Conservation (phyloP, 2,113 vertebrate species). For the Cryptomyrus ogoouensis region DNA sequence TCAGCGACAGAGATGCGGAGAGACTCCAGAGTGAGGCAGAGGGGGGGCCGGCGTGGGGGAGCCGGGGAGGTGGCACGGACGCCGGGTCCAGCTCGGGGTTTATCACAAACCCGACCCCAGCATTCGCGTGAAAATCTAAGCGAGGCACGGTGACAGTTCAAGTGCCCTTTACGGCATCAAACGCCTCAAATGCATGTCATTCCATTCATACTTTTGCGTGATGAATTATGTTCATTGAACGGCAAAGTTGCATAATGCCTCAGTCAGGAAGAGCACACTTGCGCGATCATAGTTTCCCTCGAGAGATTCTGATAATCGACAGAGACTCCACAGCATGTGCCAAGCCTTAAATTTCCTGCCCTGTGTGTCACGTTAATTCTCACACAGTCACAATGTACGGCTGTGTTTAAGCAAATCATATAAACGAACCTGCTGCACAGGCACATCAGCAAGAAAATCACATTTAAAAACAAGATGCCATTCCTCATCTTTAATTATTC, state of each 20-base stretch:
- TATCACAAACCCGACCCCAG: neutral
- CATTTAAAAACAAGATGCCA: neutral
- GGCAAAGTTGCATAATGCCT: neutral
- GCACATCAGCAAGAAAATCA: neutral
- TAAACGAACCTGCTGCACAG: neutral
- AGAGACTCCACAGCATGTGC: neutral
- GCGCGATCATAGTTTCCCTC: neutral
- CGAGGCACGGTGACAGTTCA: neutral
- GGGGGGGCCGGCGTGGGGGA: neutral
- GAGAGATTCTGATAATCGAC: neutral
- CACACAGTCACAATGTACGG: neutral
- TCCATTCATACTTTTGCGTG: neutral
- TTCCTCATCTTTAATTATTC: constrained; percentile 1
- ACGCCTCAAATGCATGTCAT: neutral
- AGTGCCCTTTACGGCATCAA: neutral
- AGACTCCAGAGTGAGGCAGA: neutral
- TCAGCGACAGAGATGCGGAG: neutral
- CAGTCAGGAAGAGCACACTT: neutral
- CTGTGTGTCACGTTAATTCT: neutral
- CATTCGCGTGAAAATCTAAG: neutral
- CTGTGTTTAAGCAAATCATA: neutral
- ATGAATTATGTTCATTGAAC: neutral
- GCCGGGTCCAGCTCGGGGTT: neutral
- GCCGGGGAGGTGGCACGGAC: neutral
- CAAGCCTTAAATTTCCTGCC: neutral